These are phyloP conservation scores for Brassicogethes aeneus DNA, from an alignment of 2,888 invertebrate genomes.

Conservation along the genomic window DNA sequence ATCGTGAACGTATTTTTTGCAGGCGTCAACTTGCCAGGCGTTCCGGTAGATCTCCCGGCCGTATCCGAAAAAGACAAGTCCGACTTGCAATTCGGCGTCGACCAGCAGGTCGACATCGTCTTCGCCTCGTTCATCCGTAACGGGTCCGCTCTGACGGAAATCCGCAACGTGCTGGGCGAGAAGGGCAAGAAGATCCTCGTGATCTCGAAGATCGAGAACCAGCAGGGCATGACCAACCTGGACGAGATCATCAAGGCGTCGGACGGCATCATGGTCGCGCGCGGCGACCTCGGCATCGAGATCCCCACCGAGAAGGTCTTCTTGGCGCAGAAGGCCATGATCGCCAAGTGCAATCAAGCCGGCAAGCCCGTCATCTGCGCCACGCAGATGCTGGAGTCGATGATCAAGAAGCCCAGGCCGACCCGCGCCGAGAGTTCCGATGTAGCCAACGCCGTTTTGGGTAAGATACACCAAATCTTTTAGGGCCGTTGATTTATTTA, in stretches of 20 bases:
- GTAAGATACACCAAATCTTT: too few relatives aligned
- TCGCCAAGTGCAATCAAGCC: constrained; percentile 90
- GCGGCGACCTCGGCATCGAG: constrained; percentile 90
- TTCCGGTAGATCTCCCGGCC: constrained; percentile 92
- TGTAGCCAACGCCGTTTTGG: constrained; percentile 95
- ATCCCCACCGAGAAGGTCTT: constrained; percentile 97
- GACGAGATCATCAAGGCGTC: constrained; percentile 88
- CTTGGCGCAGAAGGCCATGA: constrained; percentile 96
- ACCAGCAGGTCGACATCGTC: constrained; percentile 91
- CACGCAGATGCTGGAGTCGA: constrained; percentile 97
- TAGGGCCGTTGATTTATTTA: too few relatives aligned
- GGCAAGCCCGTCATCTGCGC: constrained; percentile 98
- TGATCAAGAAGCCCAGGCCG: constrained; percentile 95
- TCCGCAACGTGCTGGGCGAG: constrained; percentile 76
- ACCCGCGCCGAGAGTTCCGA: constrained; percentile 95
- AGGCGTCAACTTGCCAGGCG: constrained; percentile 90
- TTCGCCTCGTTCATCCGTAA: constrained; percentile 97
- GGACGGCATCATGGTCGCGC: constrained; percentile 97
- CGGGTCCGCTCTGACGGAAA: constrained; percentile 79
- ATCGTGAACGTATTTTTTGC: constrained; percentile 4
- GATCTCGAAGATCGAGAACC: constrained; percentile 98
- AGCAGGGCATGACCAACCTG: constrained; percentile 90
- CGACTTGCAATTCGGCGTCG: constrained; percentile 84
- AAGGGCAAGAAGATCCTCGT: constrained; percentile 88
- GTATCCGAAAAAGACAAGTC: constrained; percentile 95